phyloP scores from a whole-genome alignment of 2,113 vertebrate species.

The Ictidomys tridecemlineatus region DNA sequence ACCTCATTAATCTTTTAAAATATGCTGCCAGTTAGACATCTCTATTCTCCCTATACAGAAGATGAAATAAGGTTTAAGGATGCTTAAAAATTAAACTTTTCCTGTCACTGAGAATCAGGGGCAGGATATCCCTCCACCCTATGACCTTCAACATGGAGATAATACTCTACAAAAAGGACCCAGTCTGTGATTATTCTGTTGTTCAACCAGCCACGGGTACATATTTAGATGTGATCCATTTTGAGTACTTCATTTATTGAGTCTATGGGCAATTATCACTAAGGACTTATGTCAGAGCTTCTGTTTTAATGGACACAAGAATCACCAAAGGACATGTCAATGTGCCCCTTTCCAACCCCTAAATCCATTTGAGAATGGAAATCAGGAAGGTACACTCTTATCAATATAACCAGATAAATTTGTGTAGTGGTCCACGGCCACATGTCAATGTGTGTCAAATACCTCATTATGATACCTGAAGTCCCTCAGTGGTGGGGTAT shows the following conservation, averaged over 20 bases:
- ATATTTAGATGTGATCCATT: background rate
- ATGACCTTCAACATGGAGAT: background rate
- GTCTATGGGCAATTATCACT: background rate
- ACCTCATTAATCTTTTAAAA: constrained; percentile 46
- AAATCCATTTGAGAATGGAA: background rate
- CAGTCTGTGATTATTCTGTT: background rate
- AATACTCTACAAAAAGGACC: background rate
- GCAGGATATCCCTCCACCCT: background rate
- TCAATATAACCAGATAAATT: background rate
- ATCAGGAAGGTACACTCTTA: background rate
- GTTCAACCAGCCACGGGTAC: background rate
- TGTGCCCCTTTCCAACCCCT: background rate
- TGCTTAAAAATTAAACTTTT: background rate
- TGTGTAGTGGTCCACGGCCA: too few relatives aligned
- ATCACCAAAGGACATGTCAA: background rate
- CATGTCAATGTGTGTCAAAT: background rate
- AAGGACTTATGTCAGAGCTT: background rate
- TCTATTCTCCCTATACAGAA: background rate
- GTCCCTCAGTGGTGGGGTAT: background rate
- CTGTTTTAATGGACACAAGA: background rate
- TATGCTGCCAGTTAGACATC: background rate
- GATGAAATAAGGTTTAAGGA: background rate
- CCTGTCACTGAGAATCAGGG: background rate
- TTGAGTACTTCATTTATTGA: background rate
- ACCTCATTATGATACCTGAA: background rate